Conservation (phyloP, 2,888 invertebrate species). For the Thelaira solivaga region DNA sequence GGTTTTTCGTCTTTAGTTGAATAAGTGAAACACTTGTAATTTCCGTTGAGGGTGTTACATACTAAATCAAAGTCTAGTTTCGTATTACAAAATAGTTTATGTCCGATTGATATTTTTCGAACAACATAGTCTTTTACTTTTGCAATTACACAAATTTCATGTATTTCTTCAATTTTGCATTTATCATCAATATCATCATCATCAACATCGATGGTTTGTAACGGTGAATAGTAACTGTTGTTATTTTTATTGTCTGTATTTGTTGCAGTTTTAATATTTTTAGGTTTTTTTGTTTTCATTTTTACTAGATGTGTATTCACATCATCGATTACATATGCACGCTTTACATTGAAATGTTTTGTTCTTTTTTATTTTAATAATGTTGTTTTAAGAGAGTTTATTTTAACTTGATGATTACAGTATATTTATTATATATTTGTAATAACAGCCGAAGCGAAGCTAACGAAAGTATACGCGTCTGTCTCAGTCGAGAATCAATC, state of each 20-base stretch:
- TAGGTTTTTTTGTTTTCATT: background rate
- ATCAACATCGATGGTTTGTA: background rate
- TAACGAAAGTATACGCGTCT: background rate
- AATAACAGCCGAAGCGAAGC: background rate
- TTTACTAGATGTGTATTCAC: background rate
- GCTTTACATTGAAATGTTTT: background rate
- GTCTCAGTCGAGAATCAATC: background rate
- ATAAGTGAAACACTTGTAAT: background rate
- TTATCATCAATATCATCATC: background rate
- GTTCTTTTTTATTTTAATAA: background rate
- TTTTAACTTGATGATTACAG: background rate
- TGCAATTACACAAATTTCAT: background rate
- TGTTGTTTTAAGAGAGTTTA: background rate
- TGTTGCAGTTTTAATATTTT: background rate
- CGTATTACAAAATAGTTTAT: slow-evolving; percentile 7
- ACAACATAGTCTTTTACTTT: background rate
- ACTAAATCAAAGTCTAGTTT: background rate
- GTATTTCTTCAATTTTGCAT: background rate
- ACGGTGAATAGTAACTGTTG: background rate
- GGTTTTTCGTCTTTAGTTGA: background rate
- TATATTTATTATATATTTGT: too few relatives aligned
- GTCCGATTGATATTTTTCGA: slow-evolving; percentile 13
- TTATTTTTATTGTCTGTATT: background rate
- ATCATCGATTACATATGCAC: background rate
- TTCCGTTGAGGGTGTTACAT: background rate